These are phyloP conservation scores for Alfaro cultratus DNA, from an alignment of 2,797 vertebrate genomes.

Conservation along the genomic window DNA sequence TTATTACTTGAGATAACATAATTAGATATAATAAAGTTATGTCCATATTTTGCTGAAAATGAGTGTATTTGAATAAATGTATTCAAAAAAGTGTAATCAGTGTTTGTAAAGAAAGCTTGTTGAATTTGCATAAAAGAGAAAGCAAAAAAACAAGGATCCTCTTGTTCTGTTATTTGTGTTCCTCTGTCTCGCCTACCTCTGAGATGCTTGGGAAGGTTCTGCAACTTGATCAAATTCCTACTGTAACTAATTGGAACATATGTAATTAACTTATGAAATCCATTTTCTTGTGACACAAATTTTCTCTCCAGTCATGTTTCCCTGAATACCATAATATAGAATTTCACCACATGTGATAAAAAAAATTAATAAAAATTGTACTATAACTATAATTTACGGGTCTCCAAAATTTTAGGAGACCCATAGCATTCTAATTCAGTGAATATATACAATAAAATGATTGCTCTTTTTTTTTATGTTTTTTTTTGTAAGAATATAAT, in stretches of 20 bases:
- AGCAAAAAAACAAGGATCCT: not conserved
- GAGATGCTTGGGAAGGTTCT: not conserved
- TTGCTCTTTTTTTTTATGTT: too few species aligned
- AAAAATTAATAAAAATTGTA: not conserved
- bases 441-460: too few species aligned
- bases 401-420: not conserved
- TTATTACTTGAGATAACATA: conserved; percentile 41
- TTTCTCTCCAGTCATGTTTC: not conserved
- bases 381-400: not conserved
- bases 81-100: not conserved
- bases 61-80: not conserved
- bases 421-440: not conserved
- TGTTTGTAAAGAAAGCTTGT: not conserved
- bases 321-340: not conserved
- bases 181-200: not conserved
- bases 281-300: not conserved
- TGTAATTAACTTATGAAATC: not conserved
- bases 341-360: not conserved
- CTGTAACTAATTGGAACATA: not conserved
- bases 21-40: conserved; percentile 60
- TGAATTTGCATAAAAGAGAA: not conserved
- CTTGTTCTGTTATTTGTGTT: not conserved
- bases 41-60: not conserved
- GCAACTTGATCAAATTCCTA: not conserved
- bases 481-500: too few species aligned